Base-by-base conservation (phyloP, 2,797 vertebrate genomes). In the Gallinago stenura region DNA sequence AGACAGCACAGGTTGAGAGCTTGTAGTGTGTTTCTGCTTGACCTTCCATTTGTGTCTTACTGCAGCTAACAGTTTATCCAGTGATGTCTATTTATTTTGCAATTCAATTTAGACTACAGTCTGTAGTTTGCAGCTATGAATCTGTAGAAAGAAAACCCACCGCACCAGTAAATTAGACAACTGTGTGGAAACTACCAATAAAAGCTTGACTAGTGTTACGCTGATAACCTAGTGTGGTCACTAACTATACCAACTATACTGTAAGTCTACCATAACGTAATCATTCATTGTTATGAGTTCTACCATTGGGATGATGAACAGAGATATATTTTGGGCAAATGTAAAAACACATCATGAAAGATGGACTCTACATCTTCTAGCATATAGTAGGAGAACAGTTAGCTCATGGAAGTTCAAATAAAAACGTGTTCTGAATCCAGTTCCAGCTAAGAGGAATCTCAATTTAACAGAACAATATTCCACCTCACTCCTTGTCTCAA, bases 131-230 rank as follows among this genome's bases (percentile, higher is more conserved):
- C 20, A 53, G 9, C 65, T 60, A 15, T 26, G 41, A 61, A 30
- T 54, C 31, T 43, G 8, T 25, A 87, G 24, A 76, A 81, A 43
- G 12, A 37, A 90, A 64, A 78, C 33, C 10, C 33, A 45, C 22
- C 22, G 7, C 26, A 11, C 7, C 12, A 26, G 17, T 35, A 75
- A 89, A 3, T 68, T n/a, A 37, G 48, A 51, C 18, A 75, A 3
- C 20, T 37, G 2, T 30, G 26, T 0, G 1, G 50, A 3, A 78
- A 28, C 22, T 46, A 14, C 14, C n/a, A 30, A 30, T 22, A 62
- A 46, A 70, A 62, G 3, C 24, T 73, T 50, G 28, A 8, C 4
- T 77, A 5, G 41, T 43, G 1, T 69, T 54, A 39, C 15, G 15
- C 13, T 65, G 16, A 30, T 33, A 78, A 64, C 6, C 24, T 31